Conservation (phyloP, 2,113 vertebrate genomes). For the Urocitellus parryii region DNA sequence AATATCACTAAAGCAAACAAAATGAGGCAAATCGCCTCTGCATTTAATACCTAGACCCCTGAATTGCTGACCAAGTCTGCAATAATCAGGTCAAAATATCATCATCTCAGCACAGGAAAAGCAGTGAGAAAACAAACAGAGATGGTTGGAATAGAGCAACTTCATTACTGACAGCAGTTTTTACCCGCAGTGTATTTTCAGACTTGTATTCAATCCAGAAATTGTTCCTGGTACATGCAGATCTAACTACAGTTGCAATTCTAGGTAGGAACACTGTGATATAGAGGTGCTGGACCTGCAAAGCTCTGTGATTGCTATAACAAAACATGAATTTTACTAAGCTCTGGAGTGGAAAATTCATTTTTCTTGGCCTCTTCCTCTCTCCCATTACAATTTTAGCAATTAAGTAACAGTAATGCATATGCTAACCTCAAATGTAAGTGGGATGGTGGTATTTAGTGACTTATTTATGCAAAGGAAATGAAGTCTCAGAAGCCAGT, state of each 20-base stretch:
- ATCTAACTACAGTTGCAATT: neutral
- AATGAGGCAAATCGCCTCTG: neutral
- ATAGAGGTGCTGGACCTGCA: neutral
- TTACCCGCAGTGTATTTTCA: neutral
- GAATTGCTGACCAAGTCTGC: neutral
- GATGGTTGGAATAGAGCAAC: neutral
- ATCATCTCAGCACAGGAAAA: neutral
- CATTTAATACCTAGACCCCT: neutral
- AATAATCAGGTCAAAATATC: neutral
- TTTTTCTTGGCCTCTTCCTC: neutral
- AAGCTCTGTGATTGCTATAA: neutral
- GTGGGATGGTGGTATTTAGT: neutral
- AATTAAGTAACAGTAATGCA: neutral
- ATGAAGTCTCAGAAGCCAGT: neutral
- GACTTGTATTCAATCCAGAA: conserved; percentile 9
- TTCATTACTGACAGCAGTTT: neutral
- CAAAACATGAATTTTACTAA: neutral
- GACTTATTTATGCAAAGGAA: neutral
- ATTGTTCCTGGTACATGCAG: neutral
- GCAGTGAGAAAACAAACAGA: neutral
- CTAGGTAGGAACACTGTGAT: neutral
- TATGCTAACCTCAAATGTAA: neutral
- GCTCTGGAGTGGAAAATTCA: neutral
- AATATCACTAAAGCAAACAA: neutral
- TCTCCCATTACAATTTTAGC: conserved; percentile 28